Evolutionary conservation across 2,113 vertebrate species (phyloP).

Genomic region (Tragelaphus strepsiceros): DNA sequence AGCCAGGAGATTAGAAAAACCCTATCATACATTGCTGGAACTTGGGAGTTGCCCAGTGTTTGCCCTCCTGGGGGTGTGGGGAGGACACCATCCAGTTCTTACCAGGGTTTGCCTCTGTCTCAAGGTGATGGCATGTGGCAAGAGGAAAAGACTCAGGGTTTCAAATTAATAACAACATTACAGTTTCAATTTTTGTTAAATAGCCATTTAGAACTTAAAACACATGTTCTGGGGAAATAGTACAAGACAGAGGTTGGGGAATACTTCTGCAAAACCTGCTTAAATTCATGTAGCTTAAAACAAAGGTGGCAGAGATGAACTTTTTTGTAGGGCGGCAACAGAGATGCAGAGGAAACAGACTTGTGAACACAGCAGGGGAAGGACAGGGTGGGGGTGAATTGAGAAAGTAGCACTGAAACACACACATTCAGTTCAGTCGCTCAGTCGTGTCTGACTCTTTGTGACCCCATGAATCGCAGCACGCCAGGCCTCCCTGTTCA

Average conservation of each 20-base stretch:
- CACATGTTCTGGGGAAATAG: not conserved
- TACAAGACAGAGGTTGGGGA: not conserved
- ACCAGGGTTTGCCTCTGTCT: not conserved
- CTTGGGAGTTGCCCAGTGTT: not conserved
- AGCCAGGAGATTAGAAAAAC: not conserved
- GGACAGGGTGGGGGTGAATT: not conserved
- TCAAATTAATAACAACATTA: not conserved
- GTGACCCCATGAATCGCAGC: no score
- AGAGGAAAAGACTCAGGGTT: not conserved
- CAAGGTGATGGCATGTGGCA: not conserved
- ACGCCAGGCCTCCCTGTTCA: no score
- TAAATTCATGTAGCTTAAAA: not conserved
- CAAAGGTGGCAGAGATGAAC: not conserved
- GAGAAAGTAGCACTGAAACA: not conserved
- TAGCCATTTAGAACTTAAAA: constrained; percentile 22
- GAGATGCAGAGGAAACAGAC: not conserved
- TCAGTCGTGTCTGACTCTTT: no score
- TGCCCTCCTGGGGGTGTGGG: not conserved
- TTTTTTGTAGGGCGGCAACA: not conserved
- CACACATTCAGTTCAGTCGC: not conserved
- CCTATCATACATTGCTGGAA: not conserved
- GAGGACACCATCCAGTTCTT: not conserved
- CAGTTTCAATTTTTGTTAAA: not conserved
- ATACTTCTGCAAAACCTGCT: not conserved
- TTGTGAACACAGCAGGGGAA: not conserved